phyloP scores from a whole-genome alignment of 2,797 vertebrate species.

The Hybognathus amarus region DNA sequence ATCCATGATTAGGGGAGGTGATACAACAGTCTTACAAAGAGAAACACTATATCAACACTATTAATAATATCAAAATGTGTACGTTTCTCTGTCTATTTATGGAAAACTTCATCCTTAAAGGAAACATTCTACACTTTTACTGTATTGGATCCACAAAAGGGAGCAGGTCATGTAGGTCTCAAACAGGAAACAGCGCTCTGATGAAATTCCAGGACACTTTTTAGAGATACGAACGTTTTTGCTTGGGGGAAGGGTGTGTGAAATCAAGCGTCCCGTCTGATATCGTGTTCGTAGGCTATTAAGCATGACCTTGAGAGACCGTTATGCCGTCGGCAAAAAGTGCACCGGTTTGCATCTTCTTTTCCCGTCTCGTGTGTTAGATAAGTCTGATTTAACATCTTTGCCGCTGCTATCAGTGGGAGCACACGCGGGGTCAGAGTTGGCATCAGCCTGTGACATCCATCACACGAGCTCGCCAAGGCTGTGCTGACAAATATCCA shows the following conservation, averaged over 20 bases:
- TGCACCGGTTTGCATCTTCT: background rate
- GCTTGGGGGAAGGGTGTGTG: conserved; percentile 20
- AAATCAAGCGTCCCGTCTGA: background rate
- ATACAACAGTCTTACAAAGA: too few relatives aligned
- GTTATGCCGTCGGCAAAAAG: background rate
- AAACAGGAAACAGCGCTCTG: background rate
- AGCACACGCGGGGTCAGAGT: conserved; percentile 67
- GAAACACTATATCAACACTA: too few relatives aligned
- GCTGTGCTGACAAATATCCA: conserved; percentile 77
- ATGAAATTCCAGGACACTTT: conserved; percentile 24
- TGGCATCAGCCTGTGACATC: conserved; percentile 67
- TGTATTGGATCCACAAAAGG: background rate
- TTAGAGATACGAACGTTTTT: background rate
- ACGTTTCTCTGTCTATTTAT: background rate
- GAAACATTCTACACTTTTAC: background rate
- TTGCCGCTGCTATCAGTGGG: conserved; percentile 1
- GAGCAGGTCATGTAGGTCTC: conserved; percentile 16
- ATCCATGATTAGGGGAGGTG: too few relatives aligned
- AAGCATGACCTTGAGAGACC: conserved; percentile 15
- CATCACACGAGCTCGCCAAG: conserved; percentile 42
- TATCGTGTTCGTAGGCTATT: background rate
- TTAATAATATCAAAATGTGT: background rate
- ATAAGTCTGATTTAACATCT: conserved; percentile 4
- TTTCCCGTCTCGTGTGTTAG: background rate
- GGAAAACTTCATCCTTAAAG: background rate